These are phyloP conservation scores for Glomeris maerens DNA, from an alignment of 1,140 invertebrate species.

Conservation along the genomic window DNA sequence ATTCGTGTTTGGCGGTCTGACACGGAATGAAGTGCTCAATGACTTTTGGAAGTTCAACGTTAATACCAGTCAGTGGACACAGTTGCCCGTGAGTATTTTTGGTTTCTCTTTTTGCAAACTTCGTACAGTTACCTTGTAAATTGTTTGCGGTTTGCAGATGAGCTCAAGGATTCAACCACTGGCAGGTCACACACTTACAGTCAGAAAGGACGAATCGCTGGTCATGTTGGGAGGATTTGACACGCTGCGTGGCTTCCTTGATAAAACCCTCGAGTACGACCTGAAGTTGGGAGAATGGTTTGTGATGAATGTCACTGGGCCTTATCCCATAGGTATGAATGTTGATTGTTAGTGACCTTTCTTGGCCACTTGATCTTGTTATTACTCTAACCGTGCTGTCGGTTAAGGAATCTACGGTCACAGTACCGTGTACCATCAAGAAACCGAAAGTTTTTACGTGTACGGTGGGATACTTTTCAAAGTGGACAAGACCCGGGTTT, in stretches of 20 bases:
- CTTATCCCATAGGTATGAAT: conserved; percentile 47
- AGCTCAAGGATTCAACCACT: conserved; percentile 44
- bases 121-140: background rate
- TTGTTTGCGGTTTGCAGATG: conserved; percentile 3
- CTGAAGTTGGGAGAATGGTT: conserved; percentile 55
- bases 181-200: conserved; percentile 75
- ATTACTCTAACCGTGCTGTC: background rate
- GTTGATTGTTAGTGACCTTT: background rate
- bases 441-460: conserved; percentile 68
- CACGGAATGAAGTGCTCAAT: conserved; percentile 44
- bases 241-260: conserved; percentile 54
- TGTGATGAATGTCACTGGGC: conserved; percentile 48
- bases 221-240: conserved; percentile 81
- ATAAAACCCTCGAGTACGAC: conserved; percentile 68
- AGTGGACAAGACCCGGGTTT: conserved; percentile 51
- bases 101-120: conserved; percentile 6
- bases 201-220: conserved; percentile 55
- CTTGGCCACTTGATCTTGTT: background rate
- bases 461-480: conserved; percentile 73
- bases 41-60: conserved; percentile 92
- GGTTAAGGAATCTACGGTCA: conserved; percentile 66
- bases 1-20: conserved; percentile 76
- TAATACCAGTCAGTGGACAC: conserved; percentile 67
- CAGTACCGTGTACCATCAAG: conserved; percentile 67
- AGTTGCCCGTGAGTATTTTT: conserved; percentile 39